phyloP scores from a whole-genome alignment of 1,140 invertebrate genomes.

The Euura lappo region DNA sequence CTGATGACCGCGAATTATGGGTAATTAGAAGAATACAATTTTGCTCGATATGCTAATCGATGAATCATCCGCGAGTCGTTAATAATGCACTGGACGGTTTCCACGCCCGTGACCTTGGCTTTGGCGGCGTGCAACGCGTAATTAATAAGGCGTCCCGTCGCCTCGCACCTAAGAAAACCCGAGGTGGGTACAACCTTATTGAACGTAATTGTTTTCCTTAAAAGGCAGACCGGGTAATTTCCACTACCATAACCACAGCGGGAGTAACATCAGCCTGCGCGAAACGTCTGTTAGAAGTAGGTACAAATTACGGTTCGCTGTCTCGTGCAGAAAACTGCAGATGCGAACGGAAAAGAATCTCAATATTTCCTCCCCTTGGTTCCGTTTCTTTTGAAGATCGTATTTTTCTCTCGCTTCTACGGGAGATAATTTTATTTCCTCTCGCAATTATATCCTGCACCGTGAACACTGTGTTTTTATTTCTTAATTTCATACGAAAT shows the following conservation, averaged over 20 bases:
- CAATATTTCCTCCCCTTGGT: no score
- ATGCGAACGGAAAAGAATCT: no score
- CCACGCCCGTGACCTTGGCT: slow-evolving; percentile 34
- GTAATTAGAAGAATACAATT: no score
- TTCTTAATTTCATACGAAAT: neutral
- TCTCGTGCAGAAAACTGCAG: neutral
- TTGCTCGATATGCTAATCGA: no score
- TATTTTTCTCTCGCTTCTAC: neutral
- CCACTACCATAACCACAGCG: neutral
- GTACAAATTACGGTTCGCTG: neutral
- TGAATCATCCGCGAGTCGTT: neutral
- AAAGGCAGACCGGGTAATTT: slow-evolving; percentile 20
- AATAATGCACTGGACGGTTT: no score
- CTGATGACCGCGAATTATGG: no score
- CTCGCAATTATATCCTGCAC: neutral
- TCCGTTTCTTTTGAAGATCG: neutral
- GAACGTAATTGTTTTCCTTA: slow-evolving; percentile 35
- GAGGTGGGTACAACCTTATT: slow-evolving; percentile 13
- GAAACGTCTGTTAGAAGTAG: neutral
- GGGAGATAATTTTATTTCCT: neutral
- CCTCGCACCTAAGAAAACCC: slow-evolving; percentile 7
- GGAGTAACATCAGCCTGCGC: slow-evolving; percentile 9
- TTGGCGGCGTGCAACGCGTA: slow-evolving; percentile 36
- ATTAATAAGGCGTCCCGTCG: slow-evolving; percentile 31
- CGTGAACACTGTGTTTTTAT: neutral